phyloP scores from a whole-genome alignment of 64 coral and sea anemone species.

The Hydrozoanthus tunicans region DNA sequence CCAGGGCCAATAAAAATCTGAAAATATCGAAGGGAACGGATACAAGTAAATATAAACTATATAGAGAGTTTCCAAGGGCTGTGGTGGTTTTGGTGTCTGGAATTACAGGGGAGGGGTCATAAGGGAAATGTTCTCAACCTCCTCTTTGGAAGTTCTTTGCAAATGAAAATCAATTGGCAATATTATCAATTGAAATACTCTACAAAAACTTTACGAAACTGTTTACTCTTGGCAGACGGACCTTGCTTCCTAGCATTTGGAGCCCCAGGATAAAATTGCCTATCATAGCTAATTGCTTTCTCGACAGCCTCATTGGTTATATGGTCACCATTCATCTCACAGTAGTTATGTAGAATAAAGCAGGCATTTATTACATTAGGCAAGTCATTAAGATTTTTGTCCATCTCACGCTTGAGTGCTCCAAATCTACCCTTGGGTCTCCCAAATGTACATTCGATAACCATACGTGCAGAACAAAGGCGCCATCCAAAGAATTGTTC shows the following conservation, averaged over 20 bases:
- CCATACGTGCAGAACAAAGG: slow-evolving; percentile 20
- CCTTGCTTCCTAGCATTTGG: slow-evolving; percentile 21
- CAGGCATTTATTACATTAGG: slow-evolving; percentile 1
- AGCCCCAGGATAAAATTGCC: slow-evolving; percentile 35
- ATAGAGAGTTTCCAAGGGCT: slow-evolving; percentile 24
- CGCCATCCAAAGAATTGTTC: slow-evolving; percentile 29
- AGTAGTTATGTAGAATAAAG: slow-evolving; percentile 18
- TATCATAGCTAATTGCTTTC: slow-evolving; percentile 14
- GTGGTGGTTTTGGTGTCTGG: background rate
- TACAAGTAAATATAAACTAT: slow-evolving; percentile 13
- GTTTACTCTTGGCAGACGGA: slow-evolving; percentile 19
- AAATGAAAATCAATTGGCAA: background rate
- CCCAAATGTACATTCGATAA: slow-evolving; percentile 10
- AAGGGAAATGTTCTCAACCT: background rate
- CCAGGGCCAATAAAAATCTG: slow-evolving; percentile 27
- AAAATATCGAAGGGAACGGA: slow-evolving; percentile 39
- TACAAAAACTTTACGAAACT: slow-evolving; percentile 57
- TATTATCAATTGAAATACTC: slow-evolving; percentile 54
- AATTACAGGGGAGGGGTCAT: background rate
- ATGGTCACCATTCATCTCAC: slow-evolving; percentile 12
- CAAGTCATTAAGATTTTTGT: background rate
- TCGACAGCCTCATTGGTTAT: slow-evolving; percentile 11
- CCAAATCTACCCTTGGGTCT: slow-evolving; percentile 24
- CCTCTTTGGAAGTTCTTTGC: slow-evolving; percentile 18
- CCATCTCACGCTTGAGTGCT: slow-evolving; percentile 9